Evolutionary conservation across 1,140 invertebrate genomes (phyloP).

Genomic region (Listronotus oregonensis): DNA sequence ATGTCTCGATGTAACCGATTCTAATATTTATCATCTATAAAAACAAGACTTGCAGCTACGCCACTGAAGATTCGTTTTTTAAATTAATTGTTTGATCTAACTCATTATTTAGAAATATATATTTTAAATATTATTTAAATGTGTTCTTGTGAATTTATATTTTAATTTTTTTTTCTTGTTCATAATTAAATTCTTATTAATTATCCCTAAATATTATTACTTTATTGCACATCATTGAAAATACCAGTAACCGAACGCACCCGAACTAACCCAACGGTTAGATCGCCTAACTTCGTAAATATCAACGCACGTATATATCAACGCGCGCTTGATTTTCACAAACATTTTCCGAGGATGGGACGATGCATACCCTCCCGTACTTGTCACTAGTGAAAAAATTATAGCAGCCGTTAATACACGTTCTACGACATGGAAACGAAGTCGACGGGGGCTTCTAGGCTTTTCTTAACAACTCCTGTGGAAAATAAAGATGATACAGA

Average conservation of each 20-base stretch:
- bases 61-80: too few species aligned
- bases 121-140: too few species aligned
- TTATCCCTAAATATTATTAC: too few species aligned
- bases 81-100: too few species aligned
- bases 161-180: too few species aligned
- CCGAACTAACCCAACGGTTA: background rate
- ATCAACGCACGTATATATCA: slow-evolving; percentile 50
- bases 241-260: background rate
- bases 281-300: slow-evolving; percentile 27
- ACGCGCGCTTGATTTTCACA: slow-evolving; percentile 55
- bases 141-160: too few species aligned
- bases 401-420: slow-evolving; percentile 51
- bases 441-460: slow-evolving; percentile 63
- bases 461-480: slow-evolving; percentile 69
- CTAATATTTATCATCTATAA: too few species aligned
- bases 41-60: too few species aligned
- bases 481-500: slow-evolving; percentile 83
- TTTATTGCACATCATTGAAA: slow-evolving; percentile 7
- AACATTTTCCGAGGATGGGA: slow-evolving; percentile 59
- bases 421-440: slow-evolving; percentile 62
- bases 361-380: slow-evolving; percentile 62
- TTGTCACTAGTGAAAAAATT: slow-evolving; percentile 58
- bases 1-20: too few species aligned
- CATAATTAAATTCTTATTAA: too few species aligned
- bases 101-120: too few species aligned